A percentile compares a stretch with the other conserved stretches of the same genome.
Conservation (phyloP, 1,140 invertebrate genomes). For the Ceratosolen solmsi region DNA sequence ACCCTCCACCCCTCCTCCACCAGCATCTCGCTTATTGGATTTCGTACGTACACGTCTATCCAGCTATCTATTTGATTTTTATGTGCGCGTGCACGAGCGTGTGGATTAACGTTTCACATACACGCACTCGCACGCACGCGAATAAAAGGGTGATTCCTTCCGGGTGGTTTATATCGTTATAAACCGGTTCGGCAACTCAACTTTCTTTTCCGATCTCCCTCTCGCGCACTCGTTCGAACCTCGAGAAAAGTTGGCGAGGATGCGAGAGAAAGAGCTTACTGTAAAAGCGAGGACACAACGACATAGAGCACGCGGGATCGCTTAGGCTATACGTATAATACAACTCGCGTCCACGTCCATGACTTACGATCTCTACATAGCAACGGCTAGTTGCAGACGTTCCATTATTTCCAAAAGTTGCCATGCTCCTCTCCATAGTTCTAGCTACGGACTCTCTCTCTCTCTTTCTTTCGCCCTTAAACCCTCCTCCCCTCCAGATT, state of each 20-base stretch:
- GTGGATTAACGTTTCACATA: no score
- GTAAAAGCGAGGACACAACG: constrained; percentile 41
- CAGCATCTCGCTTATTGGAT: not conserved
- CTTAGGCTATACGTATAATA: constrained; percentile 8
- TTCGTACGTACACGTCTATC: not conserved
- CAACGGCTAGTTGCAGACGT: constrained; percentile 41
- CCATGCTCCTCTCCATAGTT: not conserved
- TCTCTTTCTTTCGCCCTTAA: no score
- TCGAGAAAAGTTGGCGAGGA: constrained; percentile 27
- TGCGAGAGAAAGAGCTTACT: constrained; percentile 41
- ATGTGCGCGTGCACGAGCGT: not conserved
- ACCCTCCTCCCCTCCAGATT: no score
- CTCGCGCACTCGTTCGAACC: constrained; percentile 24
- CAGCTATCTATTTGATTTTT: not conserved
- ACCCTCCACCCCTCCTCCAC: not conserved
- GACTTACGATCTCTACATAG: constrained; percentile 46
- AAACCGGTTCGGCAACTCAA: constrained; percentile 22
- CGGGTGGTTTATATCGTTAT: constrained; percentile 2
- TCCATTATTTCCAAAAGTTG: constrained; percentile 52
- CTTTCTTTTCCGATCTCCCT: constrained; percentile 27
- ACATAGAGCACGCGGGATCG: constrained; percentile 27
- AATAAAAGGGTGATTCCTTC: constrained; percentile 18
- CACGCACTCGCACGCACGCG: not conserved
- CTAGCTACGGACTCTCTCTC: constrained; percentile 16
- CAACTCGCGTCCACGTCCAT: constrained; percentile 44